Conservation (phyloP, 1,140 invertebrate species). For the Meloidogyne hapla region DNA sequence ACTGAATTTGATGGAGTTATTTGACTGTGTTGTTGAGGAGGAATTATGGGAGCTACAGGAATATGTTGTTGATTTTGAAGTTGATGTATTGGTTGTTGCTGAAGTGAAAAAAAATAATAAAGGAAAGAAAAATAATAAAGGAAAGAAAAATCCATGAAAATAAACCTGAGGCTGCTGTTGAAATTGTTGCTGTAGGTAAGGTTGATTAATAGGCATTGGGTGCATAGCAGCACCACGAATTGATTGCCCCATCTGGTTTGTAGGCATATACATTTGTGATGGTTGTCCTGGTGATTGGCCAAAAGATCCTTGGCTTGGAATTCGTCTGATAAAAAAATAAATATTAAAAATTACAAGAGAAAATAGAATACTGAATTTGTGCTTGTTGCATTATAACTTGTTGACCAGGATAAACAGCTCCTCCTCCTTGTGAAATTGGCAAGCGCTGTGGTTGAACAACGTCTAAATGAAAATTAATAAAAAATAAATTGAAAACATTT, state of each 20-base stretch:
- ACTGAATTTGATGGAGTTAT: not conserved
- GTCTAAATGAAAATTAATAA: not conserved
- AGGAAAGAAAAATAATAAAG: too few species aligned
- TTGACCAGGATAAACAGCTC: not conserved
- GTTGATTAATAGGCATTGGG: constrained; percentile 21
- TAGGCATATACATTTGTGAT: constrained; percentile 16
- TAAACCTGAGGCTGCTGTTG: constrained; percentile 10
- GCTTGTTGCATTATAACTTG: not conserved
- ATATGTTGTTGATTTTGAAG: constrained; percentile 6
- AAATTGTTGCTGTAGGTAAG: constrained; percentile 24
- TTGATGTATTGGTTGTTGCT: constrained; percentile 17
- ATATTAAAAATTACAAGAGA: not conserved
- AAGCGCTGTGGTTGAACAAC: constrained; percentile 13
- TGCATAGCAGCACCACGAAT: not conserved
- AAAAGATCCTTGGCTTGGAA: constrained; percentile 39
- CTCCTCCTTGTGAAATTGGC: constrained; percentile 16
- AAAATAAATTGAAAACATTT: not conserved
- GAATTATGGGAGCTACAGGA: not conserved
- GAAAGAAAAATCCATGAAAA: not conserved
- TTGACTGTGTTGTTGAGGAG: constrained; percentile 1
- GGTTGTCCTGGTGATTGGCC: constrained; percentile 10
- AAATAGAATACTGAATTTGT: constrained; percentile 21
- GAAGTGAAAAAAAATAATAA: not conserved
- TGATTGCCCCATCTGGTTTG: not conserved
- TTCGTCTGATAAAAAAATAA: constrained; percentile 20